Evolutionary conservation across 2,113 vertebrate genomes (phyloP).

Genomic region (Toxotes jaculatrix): DNA sequence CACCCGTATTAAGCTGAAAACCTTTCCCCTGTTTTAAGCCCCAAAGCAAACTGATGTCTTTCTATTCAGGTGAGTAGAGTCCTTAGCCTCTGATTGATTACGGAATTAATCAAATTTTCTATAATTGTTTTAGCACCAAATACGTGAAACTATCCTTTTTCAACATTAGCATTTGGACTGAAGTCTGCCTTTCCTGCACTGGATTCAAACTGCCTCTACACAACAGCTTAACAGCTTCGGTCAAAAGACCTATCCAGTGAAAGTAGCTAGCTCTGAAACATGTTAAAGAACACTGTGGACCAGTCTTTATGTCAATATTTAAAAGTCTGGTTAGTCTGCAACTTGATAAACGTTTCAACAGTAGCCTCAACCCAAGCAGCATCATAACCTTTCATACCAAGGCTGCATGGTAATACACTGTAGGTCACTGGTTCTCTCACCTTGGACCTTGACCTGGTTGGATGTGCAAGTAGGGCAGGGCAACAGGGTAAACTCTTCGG

Average conservation of each 20-base stretch:
- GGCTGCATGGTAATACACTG: not conserved
- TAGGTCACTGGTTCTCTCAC: conserved; percentile 75
- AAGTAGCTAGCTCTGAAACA: not conserved
- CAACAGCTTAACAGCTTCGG: not conserved
- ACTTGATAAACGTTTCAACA: not conserved
- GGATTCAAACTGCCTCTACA: too few species aligned
- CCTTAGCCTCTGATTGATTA: not conserved
- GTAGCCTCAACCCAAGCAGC: not conserved
- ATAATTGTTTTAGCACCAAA: too few species aligned
- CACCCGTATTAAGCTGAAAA: not conserved
- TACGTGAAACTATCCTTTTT: not conserved
- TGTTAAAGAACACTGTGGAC: not conserved
- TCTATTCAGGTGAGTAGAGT: not conserved
- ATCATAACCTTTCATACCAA: not conserved
- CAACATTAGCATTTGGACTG: not conserved
- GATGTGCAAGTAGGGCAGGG: conserved; percentile 86
- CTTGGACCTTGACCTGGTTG: conserved; percentile 92
- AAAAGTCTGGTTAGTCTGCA: not conserved
- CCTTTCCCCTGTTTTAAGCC: not conserved
- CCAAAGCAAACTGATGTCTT: too few species aligned
- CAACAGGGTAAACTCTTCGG: conserved; percentile 93
- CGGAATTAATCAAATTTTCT: not conserved
- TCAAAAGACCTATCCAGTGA: not conserved
- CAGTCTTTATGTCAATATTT: not conserved
- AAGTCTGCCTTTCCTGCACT: too few species aligned